Evolutionary conservation across 2,113 vertebrate genomes (phyloP).

Genomic region (Nematolebias whitei): DNA sequence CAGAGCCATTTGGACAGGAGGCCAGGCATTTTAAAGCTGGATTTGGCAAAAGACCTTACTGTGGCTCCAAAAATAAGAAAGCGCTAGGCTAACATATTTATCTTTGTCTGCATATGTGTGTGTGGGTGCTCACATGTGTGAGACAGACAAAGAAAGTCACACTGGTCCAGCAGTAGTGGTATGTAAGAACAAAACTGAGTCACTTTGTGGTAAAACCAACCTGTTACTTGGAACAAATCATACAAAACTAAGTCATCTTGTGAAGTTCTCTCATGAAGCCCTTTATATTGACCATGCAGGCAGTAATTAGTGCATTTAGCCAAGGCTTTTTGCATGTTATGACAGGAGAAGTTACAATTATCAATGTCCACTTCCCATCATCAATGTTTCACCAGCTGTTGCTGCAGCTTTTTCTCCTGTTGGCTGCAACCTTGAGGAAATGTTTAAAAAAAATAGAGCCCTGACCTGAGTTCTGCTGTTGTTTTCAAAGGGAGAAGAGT

Average conservation of each 20-base stretch:
- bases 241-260: slow-evolving; percentile 30
- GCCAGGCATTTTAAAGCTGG: slow-evolving; percentile 81
- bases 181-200: slow-evolving; percentile 41
- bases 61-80: slow-evolving; percentile 79
- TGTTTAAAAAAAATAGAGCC: slow-evolving; percentile 36
- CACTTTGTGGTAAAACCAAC: slow-evolving; percentile 43
- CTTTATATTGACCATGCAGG: slow-evolving; percentile 41
- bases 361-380: slow-evolving; percentile 27
- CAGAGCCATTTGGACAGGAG: slow-evolving; percentile 82
- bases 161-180: slow-evolving; percentile 32
- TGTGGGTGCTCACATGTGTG: slow-evolving; percentile 25
- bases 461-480: slow-evolving; percentile 65
- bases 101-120: slow-evolving; percentile 45
- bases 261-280: slow-evolving; percentile 49
- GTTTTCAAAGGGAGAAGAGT: slow-evolving; percentile 71
- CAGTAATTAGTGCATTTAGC: slow-evolving; percentile 44
- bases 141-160: slow-evolving; percentile 31
- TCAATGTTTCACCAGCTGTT: slow-evolving; percentile 42
- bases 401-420: slow-evolving; percentile 63
- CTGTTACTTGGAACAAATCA: slow-evolving; percentile 37
- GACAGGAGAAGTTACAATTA: slow-evolving; percentile 42
- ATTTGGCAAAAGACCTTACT: slow-evolving; percentile 77
- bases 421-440: slow-evolving; percentile 56
- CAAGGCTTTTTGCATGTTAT: slow-evolving; percentile 48
- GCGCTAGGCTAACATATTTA: slow-evolving; percentile 65